A percentile compares a stretch with the other conserved stretches of the same genome.
Conservation (phyloP, 2,113 vertebrate genomes). For the human (Homo sapiens) region DNA sequence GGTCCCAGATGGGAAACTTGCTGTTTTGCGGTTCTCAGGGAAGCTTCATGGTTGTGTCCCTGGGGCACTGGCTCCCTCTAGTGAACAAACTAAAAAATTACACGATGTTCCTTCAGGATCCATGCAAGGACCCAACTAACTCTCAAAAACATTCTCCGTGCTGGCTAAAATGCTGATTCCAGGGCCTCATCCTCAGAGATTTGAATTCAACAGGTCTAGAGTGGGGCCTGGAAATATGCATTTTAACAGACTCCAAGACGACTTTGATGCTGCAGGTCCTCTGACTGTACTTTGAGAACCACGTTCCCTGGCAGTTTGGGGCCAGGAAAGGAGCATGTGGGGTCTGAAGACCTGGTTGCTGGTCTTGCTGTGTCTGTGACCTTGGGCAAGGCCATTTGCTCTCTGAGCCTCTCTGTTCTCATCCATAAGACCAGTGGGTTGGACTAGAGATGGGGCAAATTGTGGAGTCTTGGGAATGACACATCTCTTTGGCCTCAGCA, state of each 20-base stretch:
- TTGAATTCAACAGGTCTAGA: too few relatives aligned
- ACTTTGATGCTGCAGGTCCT: fast-evolving
- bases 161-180: not conserved
- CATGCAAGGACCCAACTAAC: fast-evolving
- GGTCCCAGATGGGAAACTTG: too few relatives aligned
- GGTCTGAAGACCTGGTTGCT: not conserved
- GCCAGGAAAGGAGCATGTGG: not conserved
- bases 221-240: fast-evolving
- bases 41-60: fast-evolving
- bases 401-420: not conserved
- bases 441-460: not conserved
- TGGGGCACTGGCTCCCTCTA: conserved; percentile 55
- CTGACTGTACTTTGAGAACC: not conserved
- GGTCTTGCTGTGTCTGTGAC: not conserved
- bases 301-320: fast-evolving
- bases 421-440: fast-evolving
- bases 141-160: fast-evolving
- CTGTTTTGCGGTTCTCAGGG: too few relatives aligned
- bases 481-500: not conserved
- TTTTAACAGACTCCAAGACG: not conserved
- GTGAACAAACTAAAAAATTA: not conserved
- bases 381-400: not conserved
- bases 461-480: not conserved
- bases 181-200: not conserved
- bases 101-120: not conserved